Evolutionary conservation across 2,113 vertebrate genomes (phyloP).

Genomic region (Arizona elegans): DNA sequence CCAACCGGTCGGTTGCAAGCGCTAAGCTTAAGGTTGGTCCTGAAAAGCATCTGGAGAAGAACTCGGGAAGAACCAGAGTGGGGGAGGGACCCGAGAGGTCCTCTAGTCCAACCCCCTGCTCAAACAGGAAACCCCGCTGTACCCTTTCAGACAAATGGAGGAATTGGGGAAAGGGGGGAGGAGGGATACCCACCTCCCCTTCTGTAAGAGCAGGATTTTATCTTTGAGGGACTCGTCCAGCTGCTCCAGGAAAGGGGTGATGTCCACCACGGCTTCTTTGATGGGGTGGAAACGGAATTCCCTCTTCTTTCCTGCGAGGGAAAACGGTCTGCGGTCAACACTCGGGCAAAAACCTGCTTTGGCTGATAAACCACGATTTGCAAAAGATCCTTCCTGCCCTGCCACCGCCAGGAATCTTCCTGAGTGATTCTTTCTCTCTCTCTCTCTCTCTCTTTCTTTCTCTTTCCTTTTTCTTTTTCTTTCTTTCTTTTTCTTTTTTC

Average conservation of each 20-base stretch:
- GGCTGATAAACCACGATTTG: neutral
- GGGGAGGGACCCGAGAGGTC: neutral
- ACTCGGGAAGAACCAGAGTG: neutral
- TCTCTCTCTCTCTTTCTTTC: too few species aligned
- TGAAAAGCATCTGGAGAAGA: neutral
- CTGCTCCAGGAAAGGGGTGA: constrained; percentile 92
- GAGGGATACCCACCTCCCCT: constrained; percentile 78
- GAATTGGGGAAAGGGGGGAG: neutral
- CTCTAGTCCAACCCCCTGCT: neutral
- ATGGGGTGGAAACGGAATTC: constrained; percentile 95
- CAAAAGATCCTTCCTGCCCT: neutral
- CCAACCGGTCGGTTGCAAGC: too few species aligned
- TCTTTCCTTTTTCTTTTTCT: too few species aligned
- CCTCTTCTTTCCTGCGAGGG: constrained; percentile 83
- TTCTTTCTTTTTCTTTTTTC: too few species aligned
- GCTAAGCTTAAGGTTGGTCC: neutral
- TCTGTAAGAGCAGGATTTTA: constrained; percentile 91
- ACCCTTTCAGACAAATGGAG: neutral
- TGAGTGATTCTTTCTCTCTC: too few species aligned
- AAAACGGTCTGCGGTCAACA: fast-evolving
- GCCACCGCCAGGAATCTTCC: too few species aligned
- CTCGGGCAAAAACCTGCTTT: fast-evolving
- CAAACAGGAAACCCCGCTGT: too few species aligned
- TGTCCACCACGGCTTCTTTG: constrained; percentile 88
- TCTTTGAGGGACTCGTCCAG: constrained; percentile 90